Base-by-base conservation (phyloP, 2,888 invertebrate genomes). In the Chromoteleia sp. region DNA sequence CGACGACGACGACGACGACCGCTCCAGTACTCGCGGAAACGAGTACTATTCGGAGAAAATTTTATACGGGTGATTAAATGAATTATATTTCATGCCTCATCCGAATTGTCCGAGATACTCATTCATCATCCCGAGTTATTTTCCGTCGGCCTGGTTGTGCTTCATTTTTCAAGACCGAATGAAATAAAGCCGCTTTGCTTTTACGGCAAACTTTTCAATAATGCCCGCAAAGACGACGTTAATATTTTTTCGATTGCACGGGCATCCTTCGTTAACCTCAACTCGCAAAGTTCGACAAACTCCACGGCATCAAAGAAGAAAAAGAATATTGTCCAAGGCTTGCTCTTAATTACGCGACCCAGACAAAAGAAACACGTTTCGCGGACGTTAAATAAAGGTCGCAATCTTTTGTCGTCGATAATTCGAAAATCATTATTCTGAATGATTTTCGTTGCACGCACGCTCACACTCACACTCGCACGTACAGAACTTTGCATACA, bases 81-180 rank as follows among this genome's bases (percentile, higher is more conserved):
- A 76, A 76, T 81, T 70, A 76, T 59, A 71, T 81, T 70, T 63
- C 70, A 61, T 58, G 65, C 58, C 41, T 63, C 41, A 41, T 68
- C 48, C 48, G 39, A 78, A 61, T 48, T 36, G 56, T 50, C 54
- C 58, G 56, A 21, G 70, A 61, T 77, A 45, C 54, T 70, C 68
- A 56, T 71, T 67, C 58, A 65, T 75, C 74, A 63, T 45, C 48
- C 45, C n/a, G 54, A 36, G 75, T 67, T 74, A 74, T 63, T 74
- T 65, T 67, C 50, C 70, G 39, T 50, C 45, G 39, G 6, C 14
- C 17, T 5, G 21, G 7, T 21, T 25, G 8, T 17, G 52, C 15
- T 41, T 67, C 52, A 52, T 67, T 52, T 67, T 67, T 52, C 67
- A 52, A 21, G 52, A 21, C 21, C 36, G 10, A 21, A 17, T 30